phyloP scores from a whole-genome alignment of 1,140 invertebrate species.

The Drosophila santomea region DNA sequence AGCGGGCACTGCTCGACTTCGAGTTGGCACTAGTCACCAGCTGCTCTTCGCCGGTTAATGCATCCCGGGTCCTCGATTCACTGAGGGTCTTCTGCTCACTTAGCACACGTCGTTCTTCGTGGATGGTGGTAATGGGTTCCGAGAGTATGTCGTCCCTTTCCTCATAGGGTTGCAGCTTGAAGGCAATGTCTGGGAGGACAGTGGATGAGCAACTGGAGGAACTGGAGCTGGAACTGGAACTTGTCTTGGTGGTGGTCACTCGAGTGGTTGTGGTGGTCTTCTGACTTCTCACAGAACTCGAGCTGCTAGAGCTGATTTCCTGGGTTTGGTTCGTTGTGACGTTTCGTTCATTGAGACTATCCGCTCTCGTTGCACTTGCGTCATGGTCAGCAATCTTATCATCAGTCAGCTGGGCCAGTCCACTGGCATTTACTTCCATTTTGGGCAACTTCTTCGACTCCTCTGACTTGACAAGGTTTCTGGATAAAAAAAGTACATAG shows the following conservation, averaged over 20 bases:
- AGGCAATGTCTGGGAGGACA: constrained; percentile 50
- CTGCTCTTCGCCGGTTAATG: constrained; percentile 68
- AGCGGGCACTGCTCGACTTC: constrained; percentile 73
- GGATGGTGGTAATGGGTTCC: constrained; percentile 48
- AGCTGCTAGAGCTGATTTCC: constrained; percentile 33
- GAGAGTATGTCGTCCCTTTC: constrained; percentile 27
- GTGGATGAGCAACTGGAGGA: constrained; percentile 45
- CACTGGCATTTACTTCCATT: constrained; percentile 57
- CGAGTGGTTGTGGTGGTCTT: constrained; percentile 61
- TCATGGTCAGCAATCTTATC: constrained; percentile 72
- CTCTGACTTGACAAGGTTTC: constrained; percentile 68
- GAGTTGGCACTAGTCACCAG: constrained; percentile 72
- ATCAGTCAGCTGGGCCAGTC: constrained; percentile 26
- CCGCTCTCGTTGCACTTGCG: constrained; percentile 27
- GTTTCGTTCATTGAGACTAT: neutral
- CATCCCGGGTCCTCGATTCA: constrained; percentile 65
- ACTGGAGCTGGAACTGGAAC: constrained; percentile 47
- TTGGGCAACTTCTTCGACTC: constrained; percentile 65
- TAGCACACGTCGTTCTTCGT: constrained; percentile 71
- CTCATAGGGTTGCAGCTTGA: constrained; percentile 74
- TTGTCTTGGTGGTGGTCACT: constrained; percentile 60
- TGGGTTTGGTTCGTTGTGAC: constrained; percentile 35
- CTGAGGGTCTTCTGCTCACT: constrained; percentile 73
- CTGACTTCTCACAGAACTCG: constrained; percentile 41
- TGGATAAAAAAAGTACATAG: constrained; percentile 32